Conservation (phyloP, 2,888 invertebrate species). For the Tachina lurida region DNA sequence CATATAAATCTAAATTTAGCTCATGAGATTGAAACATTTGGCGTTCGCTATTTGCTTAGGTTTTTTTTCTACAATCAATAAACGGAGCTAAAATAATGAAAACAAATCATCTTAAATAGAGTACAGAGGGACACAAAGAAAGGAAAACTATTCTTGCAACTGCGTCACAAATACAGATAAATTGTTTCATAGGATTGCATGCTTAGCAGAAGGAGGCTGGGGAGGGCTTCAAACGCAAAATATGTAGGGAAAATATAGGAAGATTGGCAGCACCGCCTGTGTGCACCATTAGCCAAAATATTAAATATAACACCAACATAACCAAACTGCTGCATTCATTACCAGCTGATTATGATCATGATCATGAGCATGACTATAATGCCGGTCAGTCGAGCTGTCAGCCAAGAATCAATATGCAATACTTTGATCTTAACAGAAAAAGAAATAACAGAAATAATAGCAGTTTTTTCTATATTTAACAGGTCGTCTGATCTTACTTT, state of each 20-base stretch:
- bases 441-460: constrained; percentile 13
- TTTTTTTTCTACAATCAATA: constrained; percentile 55
- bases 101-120: constrained; percentile 55
- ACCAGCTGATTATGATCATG: constrained; percentile 29
- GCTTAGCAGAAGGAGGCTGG: not conserved
- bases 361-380: not conserved
- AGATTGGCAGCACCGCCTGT: constrained; percentile 69
- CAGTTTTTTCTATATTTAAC: constrained; percentile 56
- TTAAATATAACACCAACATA: constrained; percentile 60
- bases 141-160: constrained; percentile 43
- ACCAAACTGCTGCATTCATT: constrained; percentile 31
- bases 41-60: not conserved
- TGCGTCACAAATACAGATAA: constrained; percentile 49
- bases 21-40: constrained; percentile 55
- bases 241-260: constrained; percentile 23
- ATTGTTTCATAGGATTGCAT: constrained; percentile 22
- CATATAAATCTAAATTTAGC: constrained; percentile 68
- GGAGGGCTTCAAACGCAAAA: constrained; percentile 28
- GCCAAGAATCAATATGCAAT: constrained; percentile 13
- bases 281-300: constrained; percentile 62
- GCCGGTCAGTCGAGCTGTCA: not conserved
- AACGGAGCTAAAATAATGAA: constrained; percentile 58
- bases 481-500: constrained; percentile 53
- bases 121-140: constrained; percentile 1
- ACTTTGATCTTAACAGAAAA: not conserved